These are phyloP conservation scores for Phytoseiulus persimilis DNA, from an alignment of 2,888 invertebrate species.

Conservation along the genomic window DNA sequence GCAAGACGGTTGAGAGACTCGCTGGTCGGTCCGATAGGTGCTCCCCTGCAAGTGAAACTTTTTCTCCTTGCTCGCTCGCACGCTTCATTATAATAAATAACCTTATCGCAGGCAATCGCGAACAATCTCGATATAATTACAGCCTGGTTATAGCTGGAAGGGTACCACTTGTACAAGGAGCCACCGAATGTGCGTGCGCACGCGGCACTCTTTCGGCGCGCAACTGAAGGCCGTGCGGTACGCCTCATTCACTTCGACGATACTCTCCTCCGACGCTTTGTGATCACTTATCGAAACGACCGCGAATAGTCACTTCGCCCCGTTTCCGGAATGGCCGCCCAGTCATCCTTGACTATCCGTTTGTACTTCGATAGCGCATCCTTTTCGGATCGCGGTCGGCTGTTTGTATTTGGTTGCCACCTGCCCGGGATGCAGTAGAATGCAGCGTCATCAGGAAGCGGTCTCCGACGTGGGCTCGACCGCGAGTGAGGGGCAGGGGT, in stretches of 20 bases:
- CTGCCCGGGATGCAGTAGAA: too few species aligned
- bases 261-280: background rate
- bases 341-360: too few species aligned
- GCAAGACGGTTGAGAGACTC: background rate
- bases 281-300: background rate
- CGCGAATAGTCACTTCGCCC: background rate
- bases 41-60: background rate
- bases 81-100: background rate
- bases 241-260: background rate
- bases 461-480: too few species aligned
- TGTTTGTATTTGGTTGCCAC: too few species aligned
- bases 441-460: too few species aligned
- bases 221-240: background rate
- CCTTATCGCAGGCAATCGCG: background rate
- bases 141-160: background rate
- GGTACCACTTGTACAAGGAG: background rate
- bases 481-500: background rate
- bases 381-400: too few species aligned
- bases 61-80: background rate
- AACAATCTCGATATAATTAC: conserved; percentile 5
- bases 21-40: background rate
- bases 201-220: too few species aligned
- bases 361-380: too few species aligned
- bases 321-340: background rate
- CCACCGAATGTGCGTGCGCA: too few species aligned